Percentiles rank a stretch among this genome's conserved stretches.
These are phyloP conservation scores for Tiliacea aurago DNA, from an alignment of 2,888 invertebrate genomes.

Conservation along the genomic window DNA sequence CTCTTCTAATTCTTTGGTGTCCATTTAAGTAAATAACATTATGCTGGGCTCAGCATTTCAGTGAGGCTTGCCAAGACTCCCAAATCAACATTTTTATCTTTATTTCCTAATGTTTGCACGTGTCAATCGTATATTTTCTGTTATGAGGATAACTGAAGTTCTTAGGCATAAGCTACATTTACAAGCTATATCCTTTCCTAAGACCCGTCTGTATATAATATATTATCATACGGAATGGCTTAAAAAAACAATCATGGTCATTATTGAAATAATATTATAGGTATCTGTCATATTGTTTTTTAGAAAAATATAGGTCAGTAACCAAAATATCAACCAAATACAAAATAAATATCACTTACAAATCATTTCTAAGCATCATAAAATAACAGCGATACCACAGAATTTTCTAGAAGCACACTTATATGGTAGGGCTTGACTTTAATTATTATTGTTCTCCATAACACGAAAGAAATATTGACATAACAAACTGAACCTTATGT, in stretches of 20 bases:
- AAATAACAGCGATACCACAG: constrained; percentile 23
- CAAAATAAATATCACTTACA: constrained; percentile 9
- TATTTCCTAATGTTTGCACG: background rate
- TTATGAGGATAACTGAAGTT: background rate
- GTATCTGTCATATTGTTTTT: background rate
- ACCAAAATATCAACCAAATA: background rate
- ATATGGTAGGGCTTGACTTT: constrained; percentile 34
- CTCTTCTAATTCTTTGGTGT: background rate
- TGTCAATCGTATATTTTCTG: background rate
- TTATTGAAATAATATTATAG: background rate
- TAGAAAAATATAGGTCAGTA: background rate
- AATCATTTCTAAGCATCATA: constrained; percentile 16
- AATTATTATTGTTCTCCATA: constrained; percentile 50
- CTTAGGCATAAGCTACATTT: background rate
- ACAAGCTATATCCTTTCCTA: background rate
- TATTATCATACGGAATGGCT: background rate
- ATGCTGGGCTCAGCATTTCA: background rate
- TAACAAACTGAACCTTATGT: constrained; percentile 30
- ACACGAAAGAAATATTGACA: constrained; percentile 17
- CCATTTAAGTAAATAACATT: background rate
- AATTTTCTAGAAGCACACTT: constrained; percentile 30
- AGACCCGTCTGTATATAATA: background rate
- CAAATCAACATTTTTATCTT: constrained; percentile 9
- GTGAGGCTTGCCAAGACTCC: constrained; percentile 1
- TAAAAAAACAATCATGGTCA: background rate